A percentile compares a stretch with the other conserved stretches of the same genome.
Conservation (phyloP, 2,797 vertebrate species). For the Melanogrammus aeglefinus region DNA sequence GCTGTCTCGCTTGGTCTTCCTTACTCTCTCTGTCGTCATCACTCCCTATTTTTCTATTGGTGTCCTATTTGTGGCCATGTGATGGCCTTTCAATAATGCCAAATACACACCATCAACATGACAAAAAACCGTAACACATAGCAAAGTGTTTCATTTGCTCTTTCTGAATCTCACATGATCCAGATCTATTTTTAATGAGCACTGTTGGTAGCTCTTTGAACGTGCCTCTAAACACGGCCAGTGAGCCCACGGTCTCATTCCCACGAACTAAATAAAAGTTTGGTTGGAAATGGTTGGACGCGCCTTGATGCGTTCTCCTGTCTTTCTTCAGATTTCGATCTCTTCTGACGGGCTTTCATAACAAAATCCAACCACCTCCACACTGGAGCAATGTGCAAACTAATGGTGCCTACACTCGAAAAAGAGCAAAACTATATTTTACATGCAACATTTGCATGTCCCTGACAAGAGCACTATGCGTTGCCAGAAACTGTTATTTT, state of each 20-base stretch:
- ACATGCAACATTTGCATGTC: neutral
- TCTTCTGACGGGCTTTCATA: neutral
- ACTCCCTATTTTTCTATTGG: neutral
- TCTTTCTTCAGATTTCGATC: too few species aligned
- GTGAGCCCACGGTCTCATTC: neutral
- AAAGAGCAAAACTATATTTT: neutral
- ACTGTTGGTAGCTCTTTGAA: neutral
- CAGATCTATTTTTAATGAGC: neutral
- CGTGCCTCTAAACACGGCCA: neutral
- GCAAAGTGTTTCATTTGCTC: neutral
- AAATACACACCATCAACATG: neutral
- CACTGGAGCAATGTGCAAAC: neutral
- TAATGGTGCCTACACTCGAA: too few species aligned
- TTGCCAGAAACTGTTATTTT: constrained; percentile 16
- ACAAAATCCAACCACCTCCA: neutral
- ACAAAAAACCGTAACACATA: neutral
- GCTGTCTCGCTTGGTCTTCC: neutral
- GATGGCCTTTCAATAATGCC: neutral
- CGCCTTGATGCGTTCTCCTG: neutral
- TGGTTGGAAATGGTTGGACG: neutral
- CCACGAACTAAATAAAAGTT: neutral
- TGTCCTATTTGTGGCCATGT: neutral
- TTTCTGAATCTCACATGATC: neutral
- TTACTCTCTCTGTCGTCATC: neutral
- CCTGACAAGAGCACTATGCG: constrained; percentile 57